Percentiles rank a stretch among this genome's conserved stretches.
Evolutionary conservation across 2,113 vertebrate species (phyloP).

Genomic region (Macrotis lagotis): DNA sequence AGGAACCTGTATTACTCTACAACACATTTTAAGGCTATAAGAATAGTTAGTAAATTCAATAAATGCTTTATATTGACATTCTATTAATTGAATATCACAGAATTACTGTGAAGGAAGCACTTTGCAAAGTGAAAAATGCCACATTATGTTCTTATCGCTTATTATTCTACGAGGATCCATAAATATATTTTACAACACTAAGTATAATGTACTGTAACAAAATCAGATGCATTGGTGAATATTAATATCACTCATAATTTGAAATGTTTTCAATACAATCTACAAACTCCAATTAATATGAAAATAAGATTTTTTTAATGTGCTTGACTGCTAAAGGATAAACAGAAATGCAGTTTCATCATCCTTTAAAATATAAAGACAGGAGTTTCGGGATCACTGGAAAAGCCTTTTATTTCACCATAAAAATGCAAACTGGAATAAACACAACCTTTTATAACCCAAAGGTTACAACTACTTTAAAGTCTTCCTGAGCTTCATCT

Average conservation of each 20-base stretch:
- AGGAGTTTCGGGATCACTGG: slow-evolving; percentile 71
- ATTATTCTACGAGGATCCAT: background rate
- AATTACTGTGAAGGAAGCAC: background rate
- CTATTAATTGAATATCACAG: background rate
- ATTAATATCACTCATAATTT: background rate
- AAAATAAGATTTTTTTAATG: background rate
- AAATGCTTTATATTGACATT: background rate
- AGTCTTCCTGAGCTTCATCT: slow-evolving; percentile 78
- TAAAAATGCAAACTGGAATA: slow-evolving; percentile 79
- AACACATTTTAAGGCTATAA: background rate
- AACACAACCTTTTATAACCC: slow-evolving; percentile 52
- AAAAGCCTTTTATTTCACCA: slow-evolving; percentile 82
- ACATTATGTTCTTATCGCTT: background rate
- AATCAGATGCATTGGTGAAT: background rate
- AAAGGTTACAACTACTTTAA: slow-evolving; percentile 64
- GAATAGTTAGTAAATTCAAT: background rate
- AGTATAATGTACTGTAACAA: background rate
- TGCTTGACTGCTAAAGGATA: background rate
- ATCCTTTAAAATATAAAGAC: slow-evolving; percentile 66
- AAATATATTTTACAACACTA: background rate
- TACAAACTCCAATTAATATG: background rate
- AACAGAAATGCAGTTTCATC: slow-evolving; percentile 56
- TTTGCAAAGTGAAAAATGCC: background rate
- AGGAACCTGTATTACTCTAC: background rate
- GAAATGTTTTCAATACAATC: background rate